These are phyloP conservation scores for Zapornia atra DNA, from an alignment of 2,113 vertebrate genomes.

Conservation along the genomic window DNA sequence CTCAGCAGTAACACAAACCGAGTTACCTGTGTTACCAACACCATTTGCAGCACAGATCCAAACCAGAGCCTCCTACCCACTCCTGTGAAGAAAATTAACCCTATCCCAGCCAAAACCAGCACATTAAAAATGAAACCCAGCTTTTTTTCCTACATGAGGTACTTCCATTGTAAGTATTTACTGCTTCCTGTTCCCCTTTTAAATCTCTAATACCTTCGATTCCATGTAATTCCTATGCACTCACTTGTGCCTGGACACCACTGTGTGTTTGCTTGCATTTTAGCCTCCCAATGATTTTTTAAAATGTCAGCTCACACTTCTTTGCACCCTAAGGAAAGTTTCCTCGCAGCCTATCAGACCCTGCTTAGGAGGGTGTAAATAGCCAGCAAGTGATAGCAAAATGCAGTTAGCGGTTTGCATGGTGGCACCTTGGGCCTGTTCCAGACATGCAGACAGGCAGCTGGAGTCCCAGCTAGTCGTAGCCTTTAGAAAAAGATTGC, in stretches of 20 bases:
- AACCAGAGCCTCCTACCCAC: too few species aligned
- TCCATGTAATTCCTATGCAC: neutral
- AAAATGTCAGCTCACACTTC: neutral
- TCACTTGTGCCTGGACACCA: neutral
- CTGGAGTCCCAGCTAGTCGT: neutral
- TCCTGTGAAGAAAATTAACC: too few species aligned
- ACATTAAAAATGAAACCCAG: too few species aligned
- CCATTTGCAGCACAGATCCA: too few species aligned
- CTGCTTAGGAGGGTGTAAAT: neutral
- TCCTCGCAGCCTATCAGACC: neutral
- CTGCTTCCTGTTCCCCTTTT: neutral
- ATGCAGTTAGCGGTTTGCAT: neutral
- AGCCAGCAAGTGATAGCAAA: conserved; percentile 1
- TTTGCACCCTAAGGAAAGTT: neutral
- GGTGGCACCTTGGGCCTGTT: neutral
- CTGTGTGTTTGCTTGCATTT: neutral
- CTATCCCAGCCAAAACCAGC: too few species aligned
- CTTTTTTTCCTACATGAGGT: accelerated
- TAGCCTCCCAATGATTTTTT: neutral
- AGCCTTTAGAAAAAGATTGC: conserved; percentile 17
- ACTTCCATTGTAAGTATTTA: neutral
- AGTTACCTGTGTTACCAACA: too few species aligned
- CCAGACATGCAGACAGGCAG: neutral
- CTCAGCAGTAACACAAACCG: too few species aligned
- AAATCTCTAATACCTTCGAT: neutral